Evolutionary conservation across 2,113 vertebrate genomes (phyloP).

Genomic region (Dromaius novaehollandiae): DNA sequence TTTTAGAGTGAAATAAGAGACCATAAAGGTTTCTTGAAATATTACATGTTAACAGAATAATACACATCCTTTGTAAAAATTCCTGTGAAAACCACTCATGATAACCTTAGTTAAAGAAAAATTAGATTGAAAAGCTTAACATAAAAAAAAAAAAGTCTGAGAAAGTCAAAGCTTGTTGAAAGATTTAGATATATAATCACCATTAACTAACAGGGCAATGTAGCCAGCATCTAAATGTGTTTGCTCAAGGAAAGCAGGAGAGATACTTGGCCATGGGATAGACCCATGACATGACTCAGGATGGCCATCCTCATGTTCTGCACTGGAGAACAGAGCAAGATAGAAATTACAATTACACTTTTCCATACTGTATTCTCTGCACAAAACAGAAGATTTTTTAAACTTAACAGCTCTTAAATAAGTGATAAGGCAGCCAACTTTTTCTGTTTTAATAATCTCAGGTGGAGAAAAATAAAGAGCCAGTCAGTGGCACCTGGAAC

Average conservation of each 20-base stretch:
- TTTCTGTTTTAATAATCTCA: rapidly evolving
- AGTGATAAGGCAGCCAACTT: background rate
- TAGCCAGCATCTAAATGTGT: background rate
- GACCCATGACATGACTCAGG: background rate
- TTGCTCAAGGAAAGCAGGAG: background rate
- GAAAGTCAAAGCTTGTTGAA: background rate
- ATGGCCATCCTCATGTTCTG: background rate
- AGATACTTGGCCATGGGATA: background rate
- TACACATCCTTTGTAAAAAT: background rate
- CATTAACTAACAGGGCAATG: background rate
- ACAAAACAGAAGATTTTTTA: background rate
- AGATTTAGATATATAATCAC: background rate
- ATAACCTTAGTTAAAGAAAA: background rate
- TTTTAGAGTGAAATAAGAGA: background rate
- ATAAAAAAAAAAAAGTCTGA: background rate
- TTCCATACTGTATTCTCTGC: background rate
- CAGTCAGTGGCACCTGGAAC: background rate
- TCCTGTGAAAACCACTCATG: background rate
- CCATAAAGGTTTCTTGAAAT: background rate
- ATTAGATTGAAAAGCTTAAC: background rate
- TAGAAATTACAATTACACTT: background rate
- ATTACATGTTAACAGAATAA: background rate
- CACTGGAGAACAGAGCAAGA: background rate
- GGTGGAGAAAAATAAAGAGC: background rate
- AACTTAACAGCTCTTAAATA: background rate